Evolutionary conservation across 1,140 invertebrate species (phyloP).

Genomic region (Drosophila teissieri): DNA sequence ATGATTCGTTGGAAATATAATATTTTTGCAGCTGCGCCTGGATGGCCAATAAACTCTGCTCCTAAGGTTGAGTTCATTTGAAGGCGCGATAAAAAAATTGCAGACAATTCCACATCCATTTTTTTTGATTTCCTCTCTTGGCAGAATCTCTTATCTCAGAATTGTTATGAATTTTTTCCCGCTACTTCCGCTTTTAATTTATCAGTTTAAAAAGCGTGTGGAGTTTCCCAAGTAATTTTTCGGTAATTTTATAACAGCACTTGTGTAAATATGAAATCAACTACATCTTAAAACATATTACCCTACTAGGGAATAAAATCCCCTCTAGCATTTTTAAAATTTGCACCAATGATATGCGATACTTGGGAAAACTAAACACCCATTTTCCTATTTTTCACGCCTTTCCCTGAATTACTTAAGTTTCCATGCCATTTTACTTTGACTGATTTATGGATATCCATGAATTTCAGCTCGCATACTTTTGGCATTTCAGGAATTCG

Average conservation of each 20-base stretch:
- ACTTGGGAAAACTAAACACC: neutral
- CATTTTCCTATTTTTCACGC: neutral
- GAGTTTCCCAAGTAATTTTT: too few relatives aligned
- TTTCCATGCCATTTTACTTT: neutral
- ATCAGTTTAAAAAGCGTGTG: too few relatives aligned
- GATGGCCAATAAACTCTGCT: neutral
- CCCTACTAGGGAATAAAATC: too few relatives aligned
- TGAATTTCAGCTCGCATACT: neutral
- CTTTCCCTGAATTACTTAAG: too few relatives aligned
- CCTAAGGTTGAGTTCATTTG: neutral
- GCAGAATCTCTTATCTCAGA: neutral
- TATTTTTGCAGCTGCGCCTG: neutral
- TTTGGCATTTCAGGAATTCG: conserved; percentile 11
- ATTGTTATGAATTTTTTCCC: neutral
- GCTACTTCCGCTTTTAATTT: too few relatives aligned
- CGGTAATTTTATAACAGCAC: too few relatives aligned
- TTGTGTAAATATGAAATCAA: too few relatives aligned
- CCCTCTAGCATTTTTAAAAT: neutral
- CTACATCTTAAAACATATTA: too few relatives aligned
- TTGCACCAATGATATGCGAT: neutral
- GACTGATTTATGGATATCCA: neutral
- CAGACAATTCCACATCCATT: neutral
- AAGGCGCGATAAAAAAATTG: neutral
- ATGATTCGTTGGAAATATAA: neutral
- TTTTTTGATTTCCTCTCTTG: neutral